phyloP scores from a whole-genome alignment of 2,797 vertebrate species.

The Poeciliopsis paucimaculata region DNA sequence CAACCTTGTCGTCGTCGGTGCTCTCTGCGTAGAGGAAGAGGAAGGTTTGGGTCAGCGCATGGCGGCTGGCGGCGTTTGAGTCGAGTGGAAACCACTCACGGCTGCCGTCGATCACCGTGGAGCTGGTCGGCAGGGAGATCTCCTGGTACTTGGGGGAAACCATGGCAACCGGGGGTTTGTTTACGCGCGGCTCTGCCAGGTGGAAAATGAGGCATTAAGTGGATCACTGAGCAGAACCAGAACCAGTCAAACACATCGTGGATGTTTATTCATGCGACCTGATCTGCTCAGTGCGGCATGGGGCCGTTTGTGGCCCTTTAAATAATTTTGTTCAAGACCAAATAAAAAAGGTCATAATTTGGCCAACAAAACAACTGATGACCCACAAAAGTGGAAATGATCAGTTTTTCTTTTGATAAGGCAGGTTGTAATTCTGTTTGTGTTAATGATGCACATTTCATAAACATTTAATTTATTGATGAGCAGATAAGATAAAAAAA shows the following conservation, averaged over 20 bases:
- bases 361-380: too few relatives aligned
- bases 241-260: neutral
- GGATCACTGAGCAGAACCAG: conserved; percentile 16
- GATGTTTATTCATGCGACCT: neutral
- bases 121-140: conserved; percentile 94
- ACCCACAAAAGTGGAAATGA: too few relatives aligned
- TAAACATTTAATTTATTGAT: too few relatives aligned
- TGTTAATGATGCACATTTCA: too few relatives aligned
- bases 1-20: conserved; percentile 95
- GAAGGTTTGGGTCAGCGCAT: neutral
- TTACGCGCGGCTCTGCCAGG: conserved; percentile 90
- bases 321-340: too few relatives aligned
- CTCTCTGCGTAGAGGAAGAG: conserved; percentile 82
- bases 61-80: neutral
- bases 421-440: too few relatives aligned
- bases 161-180: conserved; percentile 91
- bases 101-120: conserved; percentile 97
- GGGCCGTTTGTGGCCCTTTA: too few relatives aligned
- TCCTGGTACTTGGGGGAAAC: conserved; percentile 94
- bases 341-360: too few relatives aligned
- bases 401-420: too few relatives aligned
- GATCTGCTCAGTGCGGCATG: neutral
- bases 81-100: conserved; percentile 87
- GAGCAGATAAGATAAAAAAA: too few relatives aligned
- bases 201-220: conserved; percentile 46